Base-by-base conservation (phyloP, 2,888 invertebrate genomes). In the Sinohyriopsis cumingii region DNA sequence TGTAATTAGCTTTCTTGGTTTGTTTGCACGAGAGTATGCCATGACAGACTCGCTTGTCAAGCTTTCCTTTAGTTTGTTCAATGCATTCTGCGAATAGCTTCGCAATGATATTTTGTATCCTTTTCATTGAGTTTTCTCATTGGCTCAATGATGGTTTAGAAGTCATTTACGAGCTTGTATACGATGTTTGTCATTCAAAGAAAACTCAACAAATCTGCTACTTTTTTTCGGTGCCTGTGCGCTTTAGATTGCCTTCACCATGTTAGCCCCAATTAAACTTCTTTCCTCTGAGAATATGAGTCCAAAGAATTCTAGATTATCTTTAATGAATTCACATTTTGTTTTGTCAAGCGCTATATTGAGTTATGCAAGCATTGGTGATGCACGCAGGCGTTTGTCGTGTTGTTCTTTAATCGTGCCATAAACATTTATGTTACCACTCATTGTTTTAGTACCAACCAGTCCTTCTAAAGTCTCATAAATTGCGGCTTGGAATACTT, bases 1-100 rank as follows among this genome's bases (percentile, higher is more conserved):
- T 18, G 81, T 81, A 25, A 77, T 22, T 9, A 82, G 28, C 59
- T 80, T 72, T n/a, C 77, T 79, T n/a, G 53, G 55, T 59, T 65
- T 55, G 12, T 67, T 33, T 5, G 73, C 73, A 65, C 83, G 67
- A 69, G 77, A 82, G 67, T 80, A 81, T 9, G 57, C 65, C 72
- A 82, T 75, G 6, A 77, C 76, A n/a, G 68, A 12, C 15, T 65
- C 45, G 55, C 69, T 73, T 28, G 71, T 68, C 9, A 82, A 67
- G 24, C 45, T 65, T 65, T 63, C n/a, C 57, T 80, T 79, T 18
- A 84, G 67, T 22, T 69, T 73, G 9, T 78, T 66, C 63, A 81
- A 73, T 19, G 80, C 65, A 55, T 57, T 57, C 61, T 77, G 61
- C 59, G 73, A 70, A n/a, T 62, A 15, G 5, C 59, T 15, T 3